Conservation (phyloP, 2,888 invertebrate genomes). For the Polyommatus iphigenia region DNA sequence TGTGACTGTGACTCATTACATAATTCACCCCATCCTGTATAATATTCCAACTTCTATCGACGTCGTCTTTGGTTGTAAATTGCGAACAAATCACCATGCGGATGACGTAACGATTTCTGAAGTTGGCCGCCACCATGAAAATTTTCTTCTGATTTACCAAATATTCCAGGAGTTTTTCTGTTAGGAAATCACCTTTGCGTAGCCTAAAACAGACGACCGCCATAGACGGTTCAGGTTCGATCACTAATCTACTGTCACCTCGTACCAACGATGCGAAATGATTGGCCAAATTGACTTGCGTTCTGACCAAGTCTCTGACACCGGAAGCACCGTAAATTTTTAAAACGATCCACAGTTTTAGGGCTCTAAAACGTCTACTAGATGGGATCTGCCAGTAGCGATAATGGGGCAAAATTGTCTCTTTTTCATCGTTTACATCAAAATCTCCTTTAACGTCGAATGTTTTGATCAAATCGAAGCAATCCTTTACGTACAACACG, state of each 20-base stretch:
- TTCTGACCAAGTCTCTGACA: slow-evolving; percentile 86
- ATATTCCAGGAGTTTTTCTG: slow-evolving; percentile 84
- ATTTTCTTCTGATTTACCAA: slow-evolving; percentile 88
- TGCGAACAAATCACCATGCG: slow-evolving; percentile 91
- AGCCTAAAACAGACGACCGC: slow-evolving; percentile 94
- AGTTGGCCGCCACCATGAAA: slow-evolving; percentile 88
- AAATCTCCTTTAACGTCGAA: slow-evolving; percentile 83
- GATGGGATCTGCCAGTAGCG: slow-evolving; percentile 93
- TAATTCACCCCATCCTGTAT: slow-evolving; percentile 79
- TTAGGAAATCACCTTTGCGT: slow-evolving; percentile 85
- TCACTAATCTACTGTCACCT: slow-evolving; percentile 87
- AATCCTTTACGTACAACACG: slow-evolving; percentile 93
- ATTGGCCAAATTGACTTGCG: slow-evolving; percentile 86
- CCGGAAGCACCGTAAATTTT: slow-evolving; percentile 89
- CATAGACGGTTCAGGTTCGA: slow-evolving; percentile 85
- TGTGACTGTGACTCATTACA: slow-evolving; percentile 39
- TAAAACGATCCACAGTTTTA: slow-evolving; percentile 95
- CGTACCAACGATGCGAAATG: slow-evolving; percentile 86
- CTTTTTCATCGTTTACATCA: background rate
- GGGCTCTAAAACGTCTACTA: slow-evolving; percentile 90
- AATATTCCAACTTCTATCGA: slow-evolving; percentile 86
- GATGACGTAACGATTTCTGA: slow-evolving; percentile 84
- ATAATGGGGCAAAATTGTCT: slow-evolving; percentile 70
- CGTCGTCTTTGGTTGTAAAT: slow-evolving; percentile 83
- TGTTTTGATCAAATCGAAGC: slow-evolving; percentile 88